These are phyloP conservation scores for Astropecten irregularis DNA, from an alignment of 53 echinoderm and acorn worm genomes.

Conservation along the genomic window DNA sequence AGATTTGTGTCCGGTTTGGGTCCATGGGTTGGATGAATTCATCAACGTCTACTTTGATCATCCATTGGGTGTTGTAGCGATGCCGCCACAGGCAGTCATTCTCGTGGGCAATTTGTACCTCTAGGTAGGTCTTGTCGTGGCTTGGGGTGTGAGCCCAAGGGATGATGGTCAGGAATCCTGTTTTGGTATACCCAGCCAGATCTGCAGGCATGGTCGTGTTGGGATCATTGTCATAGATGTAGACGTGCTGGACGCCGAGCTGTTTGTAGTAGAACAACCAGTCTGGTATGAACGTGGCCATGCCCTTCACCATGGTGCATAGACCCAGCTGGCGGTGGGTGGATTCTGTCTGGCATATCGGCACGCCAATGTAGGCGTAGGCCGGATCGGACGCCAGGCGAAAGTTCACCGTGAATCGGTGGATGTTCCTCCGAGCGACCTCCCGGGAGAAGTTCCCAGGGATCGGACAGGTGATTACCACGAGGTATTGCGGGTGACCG, in stretches of 20 bases:
- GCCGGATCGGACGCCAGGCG: conserved; percentile 41
- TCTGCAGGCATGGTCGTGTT: conserved; percentile 56
- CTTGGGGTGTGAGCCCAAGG: conserved; percentile 88
- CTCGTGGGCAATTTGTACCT: conserved; percentile 92
- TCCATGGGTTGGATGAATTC: conserved; percentile 94
- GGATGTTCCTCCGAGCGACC: background rate
- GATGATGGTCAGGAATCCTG: conserved; percentile 81
- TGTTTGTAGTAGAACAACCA: conserved; percentile 84
- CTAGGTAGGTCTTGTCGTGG: conserved; percentile 85
- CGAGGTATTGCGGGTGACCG: conserved; percentile 78
- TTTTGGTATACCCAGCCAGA: conserved; percentile 53
- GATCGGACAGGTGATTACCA: conserved; percentile 81
- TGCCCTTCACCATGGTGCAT: conserved; percentile 91
- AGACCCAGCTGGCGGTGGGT: conserved; percentile 61
- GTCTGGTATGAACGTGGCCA: conserved; percentile 75
- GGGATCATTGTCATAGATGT: conserved; percentile 87
- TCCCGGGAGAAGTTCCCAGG: background rate
- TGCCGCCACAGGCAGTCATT: conserved; percentile 95
- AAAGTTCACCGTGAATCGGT: conserved; percentile 47
- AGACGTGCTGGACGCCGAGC: conserved; percentile 89
- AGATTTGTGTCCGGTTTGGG: conserved; percentile 60
- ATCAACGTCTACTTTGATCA: conserved; percentile 90
- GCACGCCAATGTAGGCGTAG: conserved; percentile 65
- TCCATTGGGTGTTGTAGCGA: conserved; percentile 82
- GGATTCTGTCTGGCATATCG: conserved; percentile 58